These are phyloP conservation scores for Hyperoplus lanceolatus DNA, from an alignment of 2,797 vertebrate genomes.

Conservation along the genomic window DNA sequence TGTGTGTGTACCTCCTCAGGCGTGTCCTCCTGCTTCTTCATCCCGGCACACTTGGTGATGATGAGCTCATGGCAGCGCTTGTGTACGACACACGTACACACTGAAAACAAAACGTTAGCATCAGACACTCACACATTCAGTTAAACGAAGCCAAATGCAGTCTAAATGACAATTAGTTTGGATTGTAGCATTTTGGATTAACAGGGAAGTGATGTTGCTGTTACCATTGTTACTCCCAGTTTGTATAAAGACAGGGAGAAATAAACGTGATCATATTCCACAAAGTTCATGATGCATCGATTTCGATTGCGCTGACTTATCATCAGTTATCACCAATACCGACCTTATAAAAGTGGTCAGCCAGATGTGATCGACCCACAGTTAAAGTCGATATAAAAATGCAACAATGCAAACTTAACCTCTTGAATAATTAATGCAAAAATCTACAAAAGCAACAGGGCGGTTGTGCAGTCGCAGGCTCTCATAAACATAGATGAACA, in stretches of 20 bases:
- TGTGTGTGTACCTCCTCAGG: slow-evolving; percentile 89
- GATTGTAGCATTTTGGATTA: background rate
- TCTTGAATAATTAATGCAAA: background rate
- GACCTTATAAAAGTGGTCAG: slow-evolving; percentile 13
- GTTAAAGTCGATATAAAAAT: slow-evolving; percentile 21
- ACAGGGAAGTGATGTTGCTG: background rate
- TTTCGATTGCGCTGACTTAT: slow-evolving; percentile 14
- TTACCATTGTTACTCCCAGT: background rate
- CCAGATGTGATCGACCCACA: slow-evolving; percentile 29
- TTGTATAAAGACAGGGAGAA: background rate
- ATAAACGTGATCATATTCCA: background rate
- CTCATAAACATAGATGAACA: background rate
- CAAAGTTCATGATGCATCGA: slow-evolving; percentile 3
- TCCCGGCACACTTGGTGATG: slow-evolving; percentile 97
- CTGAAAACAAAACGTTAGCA: slow-evolving; percentile 74
- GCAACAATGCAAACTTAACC: background rate
- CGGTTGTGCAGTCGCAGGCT: background rate
- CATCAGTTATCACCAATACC: background rate
- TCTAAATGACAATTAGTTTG: background rate
- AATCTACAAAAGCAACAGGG: background rate
- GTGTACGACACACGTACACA: slow-evolving; percentile 99
- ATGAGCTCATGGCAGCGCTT: slow-evolving; percentile 99
- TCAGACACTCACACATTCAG: background rate
- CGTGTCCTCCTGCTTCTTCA: slow-evolving; percentile 97
- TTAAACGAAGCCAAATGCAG: background rate